Percentiles rank a stretch among this genome's conserved stretches.
These are phyloP conservation scores for Notothenia coriiceps DNA, from an alignment of 2,113 vertebrate genomes.

Conservation along the genomic window DNA sequence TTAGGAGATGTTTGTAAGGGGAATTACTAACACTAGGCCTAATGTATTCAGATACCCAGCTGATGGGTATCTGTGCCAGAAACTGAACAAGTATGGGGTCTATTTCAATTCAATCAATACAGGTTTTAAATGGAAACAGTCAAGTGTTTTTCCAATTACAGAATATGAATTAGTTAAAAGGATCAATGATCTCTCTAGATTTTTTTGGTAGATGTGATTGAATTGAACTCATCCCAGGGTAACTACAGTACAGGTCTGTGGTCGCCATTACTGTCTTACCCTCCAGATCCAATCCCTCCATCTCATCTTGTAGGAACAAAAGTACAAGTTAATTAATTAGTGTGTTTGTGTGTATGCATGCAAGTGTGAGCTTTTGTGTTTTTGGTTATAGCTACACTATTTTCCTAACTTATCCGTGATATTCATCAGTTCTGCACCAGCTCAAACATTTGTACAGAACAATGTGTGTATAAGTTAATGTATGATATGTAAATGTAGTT, in stretches of 20 bases:
- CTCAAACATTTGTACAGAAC: background rate
- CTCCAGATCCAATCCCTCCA: slow-evolving; percentile 85
- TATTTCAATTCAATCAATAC: slow-evolving; percentile 64
- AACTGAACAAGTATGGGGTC: slow-evolving; percentile 15
- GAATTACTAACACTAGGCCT: background rate
- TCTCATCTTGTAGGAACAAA: slow-evolving; percentile 80
- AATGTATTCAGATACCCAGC: background rate
- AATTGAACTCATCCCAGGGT: slow-evolving; percentile 48
- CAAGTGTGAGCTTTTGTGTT: background rate
- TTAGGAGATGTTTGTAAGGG: background rate
- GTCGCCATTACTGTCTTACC: slow-evolving; percentile 77
- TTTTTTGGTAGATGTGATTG: slow-evolving; percentile 36
- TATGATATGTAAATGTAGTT: background rate
- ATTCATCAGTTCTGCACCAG: background rate
- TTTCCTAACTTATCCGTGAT: background rate
- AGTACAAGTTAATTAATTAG: slow-evolving; percentile 69
- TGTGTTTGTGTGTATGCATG: slow-evolving; percentile 22
- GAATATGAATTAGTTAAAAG: background rate
- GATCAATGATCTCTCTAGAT: background rate
- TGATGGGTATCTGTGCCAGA: background rate
- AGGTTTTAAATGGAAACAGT: slow-evolving; percentile 4
- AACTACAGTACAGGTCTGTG: slow-evolving; percentile 34
- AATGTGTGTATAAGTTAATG: background rate
- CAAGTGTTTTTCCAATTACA: slow-evolving; percentile 13
- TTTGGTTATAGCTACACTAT: background rate